Conservation (phyloP, 2,113 vertebrate species). For the Gymnorhina tibicen region DNA sequence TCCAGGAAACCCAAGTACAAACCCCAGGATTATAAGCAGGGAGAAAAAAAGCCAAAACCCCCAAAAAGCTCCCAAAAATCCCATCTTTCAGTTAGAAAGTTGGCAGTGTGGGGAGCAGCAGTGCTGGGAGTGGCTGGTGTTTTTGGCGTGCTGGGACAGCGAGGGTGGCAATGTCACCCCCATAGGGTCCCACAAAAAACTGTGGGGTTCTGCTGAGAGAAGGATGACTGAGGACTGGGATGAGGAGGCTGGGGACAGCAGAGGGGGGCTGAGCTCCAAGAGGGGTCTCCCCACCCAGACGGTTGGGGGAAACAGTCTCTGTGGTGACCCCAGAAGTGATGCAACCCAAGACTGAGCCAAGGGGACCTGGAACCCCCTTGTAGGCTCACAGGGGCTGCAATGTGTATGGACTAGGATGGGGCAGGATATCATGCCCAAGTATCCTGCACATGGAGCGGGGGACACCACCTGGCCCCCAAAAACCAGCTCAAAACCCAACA, state of each 20-base stretch:
- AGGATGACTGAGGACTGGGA: neutral
- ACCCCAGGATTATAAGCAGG: neutral
- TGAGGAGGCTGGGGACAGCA: neutral
- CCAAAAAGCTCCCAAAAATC: accelerated
- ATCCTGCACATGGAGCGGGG: neutral
- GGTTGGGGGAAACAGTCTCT: neutral
- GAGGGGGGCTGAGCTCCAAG: neutral
- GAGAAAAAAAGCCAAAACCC: neutral
- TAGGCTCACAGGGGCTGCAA: neutral
- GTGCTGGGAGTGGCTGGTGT: neutral
- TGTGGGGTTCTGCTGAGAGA: neutral
- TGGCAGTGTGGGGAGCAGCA: accelerated
- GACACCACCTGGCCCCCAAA: neutral
- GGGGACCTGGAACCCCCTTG: accelerated
- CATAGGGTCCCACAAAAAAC: accelerated
- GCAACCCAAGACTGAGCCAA: neutral
- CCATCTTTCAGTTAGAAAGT: neutral
- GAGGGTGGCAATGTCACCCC: neutral
- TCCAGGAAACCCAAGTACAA: neutral
- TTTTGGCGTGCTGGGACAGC: neutral
- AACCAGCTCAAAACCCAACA: neutral
- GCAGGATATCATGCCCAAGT: neutral
- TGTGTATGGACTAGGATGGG: neutral
- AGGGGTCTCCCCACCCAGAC: neutral
- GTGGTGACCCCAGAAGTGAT: neutral